These are phyloP conservation scores for Rhamnusium bicolor DNA, from an alignment of 2,888 invertebrate species.

Conservation along the genomic window DNA sequence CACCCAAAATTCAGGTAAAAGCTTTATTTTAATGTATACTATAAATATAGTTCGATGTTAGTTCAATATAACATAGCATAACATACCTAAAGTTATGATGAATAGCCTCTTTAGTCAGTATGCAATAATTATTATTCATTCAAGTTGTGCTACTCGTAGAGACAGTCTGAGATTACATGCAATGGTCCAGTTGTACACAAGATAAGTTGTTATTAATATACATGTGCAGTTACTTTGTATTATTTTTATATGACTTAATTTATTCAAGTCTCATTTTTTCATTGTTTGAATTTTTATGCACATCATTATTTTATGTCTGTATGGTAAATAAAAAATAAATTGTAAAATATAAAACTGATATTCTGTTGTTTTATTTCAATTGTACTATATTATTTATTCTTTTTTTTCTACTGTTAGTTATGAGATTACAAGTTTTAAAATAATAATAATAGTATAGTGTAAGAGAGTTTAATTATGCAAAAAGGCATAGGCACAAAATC, in stretches of 20 bases:
- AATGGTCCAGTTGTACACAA: constrained; percentile 66
- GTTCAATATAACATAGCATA: constrained; percentile 69
- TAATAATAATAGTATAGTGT: no score
- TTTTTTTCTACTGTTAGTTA: no score
- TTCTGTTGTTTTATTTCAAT: constrained; percentile 2
- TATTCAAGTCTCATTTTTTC: constrained; percentile 60
- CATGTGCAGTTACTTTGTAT: constrained; percentile 64
- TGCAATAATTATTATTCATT: constrained; percentile 69
- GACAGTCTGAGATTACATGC: constrained; percentile 65
- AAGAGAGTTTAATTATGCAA: no score
- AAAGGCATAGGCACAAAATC: no score
- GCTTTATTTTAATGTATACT: constrained; percentile 71
- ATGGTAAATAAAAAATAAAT: constrained; percentile 71
- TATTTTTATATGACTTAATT: constrained; percentile 61
- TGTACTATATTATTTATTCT: neutral
- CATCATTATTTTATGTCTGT: constrained; percentile 72
- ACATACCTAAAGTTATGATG: constrained; percentile 62
- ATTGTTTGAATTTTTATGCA: constrained; percentile 67
- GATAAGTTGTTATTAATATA: constrained; percentile 60
- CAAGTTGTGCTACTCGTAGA: constrained; percentile 70
- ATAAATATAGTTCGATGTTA: constrained; percentile 71
- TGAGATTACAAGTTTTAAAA: no score
- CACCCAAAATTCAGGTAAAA: constrained; percentile 69
- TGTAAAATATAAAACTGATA: constrained; percentile 57
- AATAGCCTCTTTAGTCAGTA: constrained; percentile 70